These are phyloP conservation scores for Lysiphlebus fabarum DNA, from an alignment of 1,140 invertebrate genomes.

Conservation along the genomic window DNA sequence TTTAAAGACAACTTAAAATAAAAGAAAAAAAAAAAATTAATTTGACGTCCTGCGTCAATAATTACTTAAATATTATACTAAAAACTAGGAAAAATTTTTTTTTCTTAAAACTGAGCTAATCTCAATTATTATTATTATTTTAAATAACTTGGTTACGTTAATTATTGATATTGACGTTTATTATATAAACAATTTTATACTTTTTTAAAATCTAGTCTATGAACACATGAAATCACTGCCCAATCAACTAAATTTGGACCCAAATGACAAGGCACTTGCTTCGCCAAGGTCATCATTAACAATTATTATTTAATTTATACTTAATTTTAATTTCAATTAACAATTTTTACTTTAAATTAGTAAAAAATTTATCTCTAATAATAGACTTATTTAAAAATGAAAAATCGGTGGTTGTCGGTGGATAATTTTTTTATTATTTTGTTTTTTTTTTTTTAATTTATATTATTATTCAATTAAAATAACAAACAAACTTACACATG, in stretches of 20 bases:
- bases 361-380: background rate
- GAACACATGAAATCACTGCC: constrained; percentile 59
- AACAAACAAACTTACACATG: too few relatives aligned
- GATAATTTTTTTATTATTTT: constrained; percentile 6
- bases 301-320: background rate
- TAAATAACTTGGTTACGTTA: constrained; percentile 24
- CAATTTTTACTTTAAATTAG: background rate
- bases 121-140: constrained; percentile 19
- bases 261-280: constrained; percentile 49
- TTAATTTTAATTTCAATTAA: background rate
- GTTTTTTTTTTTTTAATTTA: background rate
- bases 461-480: too few relatives aligned
- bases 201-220: constrained; percentile 50
- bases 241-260: constrained; percentile 53
- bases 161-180: background rate
- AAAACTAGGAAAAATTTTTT: constrained; percentile 16
- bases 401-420: constrained; percentile 5
- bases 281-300: constrained; percentile 31
- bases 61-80: background rate
- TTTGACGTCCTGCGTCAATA: constrained; percentile 53
- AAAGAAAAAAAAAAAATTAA: constrained; percentile 10
- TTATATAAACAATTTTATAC: constrained; percentile 35
- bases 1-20: constrained; percentile 25
- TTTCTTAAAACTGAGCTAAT: constrained; percentile 6
- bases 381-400: background rate